Evolutionary conservation across 2,113 vertebrate species (phyloP).

Genomic region (Leptosomus discolor): DNA sequence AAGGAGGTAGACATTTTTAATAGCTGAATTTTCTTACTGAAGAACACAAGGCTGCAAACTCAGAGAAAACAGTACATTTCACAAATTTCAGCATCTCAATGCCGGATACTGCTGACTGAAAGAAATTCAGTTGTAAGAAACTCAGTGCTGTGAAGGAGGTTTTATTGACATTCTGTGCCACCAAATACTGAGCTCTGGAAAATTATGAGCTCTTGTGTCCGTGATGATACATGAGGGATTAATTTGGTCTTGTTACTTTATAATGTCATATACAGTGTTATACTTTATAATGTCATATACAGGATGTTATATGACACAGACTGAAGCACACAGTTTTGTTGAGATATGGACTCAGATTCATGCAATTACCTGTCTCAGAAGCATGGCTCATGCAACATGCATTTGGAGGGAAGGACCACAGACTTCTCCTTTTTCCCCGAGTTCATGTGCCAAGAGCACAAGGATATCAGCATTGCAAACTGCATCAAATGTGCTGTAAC

Average conservation of each 20-base stretch:
- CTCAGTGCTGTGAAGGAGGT: not conserved
- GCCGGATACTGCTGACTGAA: not conserved
- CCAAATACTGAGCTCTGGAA: not conserved
- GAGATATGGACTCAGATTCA: not conserved
- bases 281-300: not conserved
- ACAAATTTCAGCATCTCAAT: not conserved
- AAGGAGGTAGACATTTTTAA: not conserved
- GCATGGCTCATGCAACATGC: fast-evolving
- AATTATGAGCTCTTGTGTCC: not conserved
- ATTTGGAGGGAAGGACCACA: not conserved
- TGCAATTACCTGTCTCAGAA: fast-evolving
- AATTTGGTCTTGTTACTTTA: not conserved
- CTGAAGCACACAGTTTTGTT: not conserved
- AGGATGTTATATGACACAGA: not conserved
- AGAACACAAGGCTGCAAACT: not conserved
- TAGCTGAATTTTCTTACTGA: not conserved
- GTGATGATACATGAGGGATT: not conserved
- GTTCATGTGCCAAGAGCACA: not conserved
- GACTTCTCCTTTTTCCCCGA: not conserved
- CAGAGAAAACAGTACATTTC: not conserved
- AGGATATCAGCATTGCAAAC: not conserved
- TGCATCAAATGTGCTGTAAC: not conserved
- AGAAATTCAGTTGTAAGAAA: not conserved
- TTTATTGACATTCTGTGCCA: not conserved
- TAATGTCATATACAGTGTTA: not conserved